phyloP scores from a whole-genome alignment of 2,797 vertebrate genomes.

The Schizopygopsis malacanthus region DNA sequence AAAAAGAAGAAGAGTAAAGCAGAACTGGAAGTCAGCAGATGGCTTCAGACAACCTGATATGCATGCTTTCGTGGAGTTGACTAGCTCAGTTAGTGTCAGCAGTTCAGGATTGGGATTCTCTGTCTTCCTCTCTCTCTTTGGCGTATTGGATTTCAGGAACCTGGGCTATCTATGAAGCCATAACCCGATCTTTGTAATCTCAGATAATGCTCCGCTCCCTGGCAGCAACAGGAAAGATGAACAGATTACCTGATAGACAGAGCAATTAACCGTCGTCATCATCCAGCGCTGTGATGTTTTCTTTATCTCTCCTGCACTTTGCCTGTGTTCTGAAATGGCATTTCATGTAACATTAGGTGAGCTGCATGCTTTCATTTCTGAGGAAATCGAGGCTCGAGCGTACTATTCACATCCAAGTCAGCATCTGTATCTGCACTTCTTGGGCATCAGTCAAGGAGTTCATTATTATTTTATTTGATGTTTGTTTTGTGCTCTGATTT shows the following conservation, averaged over 20 bases:
- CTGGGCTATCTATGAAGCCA: constrained; percentile 20
- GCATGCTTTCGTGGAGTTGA: constrained; percentile 26
- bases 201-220: constrained; percentile 20
- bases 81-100: constrained; percentile 36
- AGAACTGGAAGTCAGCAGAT: constrained; percentile 11
- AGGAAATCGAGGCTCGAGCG: not conserved
- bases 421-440: not conserved
- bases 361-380: not conserved
- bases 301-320: constrained; percentile 22
- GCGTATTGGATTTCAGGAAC: constrained; percentile 48
- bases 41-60: constrained; percentile 26
- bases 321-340: not conserved
- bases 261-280: constrained; percentile 49
- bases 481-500: not conserved
- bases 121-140: not conserved
- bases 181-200: constrained; percentile 44
- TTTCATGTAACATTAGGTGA: constrained; percentile 14
- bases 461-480: constrained; percentile 15
- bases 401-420: not conserved
- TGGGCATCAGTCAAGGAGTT: constrained; percentile 6
- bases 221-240: constrained; percentile 25
- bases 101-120: not conserved
- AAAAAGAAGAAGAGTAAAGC: not conserved
- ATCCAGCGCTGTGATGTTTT: constrained; percentile 4
- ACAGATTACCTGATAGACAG: constrained; percentile 50